A percentile compares a stretch with the other conserved stretches of the same genome.
Evolutionary conservation across 2,888 invertebrate species (phyloP).

Genomic region (Acrocyrtus sp.): DNA sequence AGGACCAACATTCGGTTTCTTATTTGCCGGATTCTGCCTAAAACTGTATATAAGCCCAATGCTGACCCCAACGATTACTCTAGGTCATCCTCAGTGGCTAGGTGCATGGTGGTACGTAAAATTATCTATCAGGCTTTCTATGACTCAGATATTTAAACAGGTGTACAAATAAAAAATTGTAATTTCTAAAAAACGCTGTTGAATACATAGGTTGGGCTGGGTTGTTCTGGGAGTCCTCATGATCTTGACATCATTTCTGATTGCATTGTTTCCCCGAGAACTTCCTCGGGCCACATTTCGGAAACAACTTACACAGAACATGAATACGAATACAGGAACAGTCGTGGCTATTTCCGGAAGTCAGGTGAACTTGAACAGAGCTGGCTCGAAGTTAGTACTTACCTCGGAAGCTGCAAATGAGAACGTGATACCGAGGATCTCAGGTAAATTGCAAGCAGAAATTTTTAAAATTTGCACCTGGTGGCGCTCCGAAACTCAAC

Average conservation of each 20-base stretch:
- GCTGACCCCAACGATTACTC: slow-evolving; percentile 72
- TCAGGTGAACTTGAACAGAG: slow-evolving; percentile 40
- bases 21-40: slow-evolving; percentile 69
- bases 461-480: background rate
- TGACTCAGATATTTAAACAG: too few species aligned
- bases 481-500: too few species aligned
- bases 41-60: slow-evolving; percentile 73
- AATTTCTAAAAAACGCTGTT: too few species aligned
- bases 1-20: slow-evolving; percentile 74
- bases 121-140: too few species aligned
- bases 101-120: slow-evolving; percentile 86
- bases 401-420: slow-evolving; percentile 55
- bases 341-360: slow-evolving; percentile 35
- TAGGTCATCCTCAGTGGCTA: slow-evolving; percentile 72
- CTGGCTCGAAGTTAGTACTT: slow-evolving; percentile 55
- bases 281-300: slow-evolving; percentile 67
- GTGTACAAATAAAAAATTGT: too few species aligned
- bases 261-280: slow-evolving; percentile 75
- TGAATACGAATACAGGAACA: slow-evolving; percentile 33
- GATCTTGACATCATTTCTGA: slow-evolving; percentile 72
- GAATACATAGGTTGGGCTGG: slow-evolving; percentile 65
- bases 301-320: slow-evolving; percentile 42
- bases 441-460: too few species aligned
- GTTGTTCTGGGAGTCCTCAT: slow-evolving; percentile 70
- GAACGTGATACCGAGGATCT: slow-evolving; percentile 51